Evolutionary conservation across 2,113 vertebrate genomes (phyloP).

Genomic region (Oreotrochilus melanogaster): DNA sequence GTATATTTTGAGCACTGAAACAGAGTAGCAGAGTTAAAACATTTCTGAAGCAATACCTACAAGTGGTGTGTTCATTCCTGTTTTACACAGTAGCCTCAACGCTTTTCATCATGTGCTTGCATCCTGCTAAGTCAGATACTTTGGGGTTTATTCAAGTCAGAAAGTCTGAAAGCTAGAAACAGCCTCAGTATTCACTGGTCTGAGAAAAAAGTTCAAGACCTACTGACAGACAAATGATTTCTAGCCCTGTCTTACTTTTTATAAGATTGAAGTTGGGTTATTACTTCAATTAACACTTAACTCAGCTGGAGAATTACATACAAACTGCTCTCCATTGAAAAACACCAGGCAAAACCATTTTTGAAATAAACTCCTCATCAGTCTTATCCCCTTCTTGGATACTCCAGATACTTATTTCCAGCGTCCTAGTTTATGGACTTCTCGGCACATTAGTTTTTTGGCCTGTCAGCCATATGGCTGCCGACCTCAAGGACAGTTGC

Average conservation of each 20-base stretch:
- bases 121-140: background rate
- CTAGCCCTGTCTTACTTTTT: background rate
- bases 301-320: background rate
- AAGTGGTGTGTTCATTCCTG: background rate
- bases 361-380: background rate
- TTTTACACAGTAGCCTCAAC: background rate
- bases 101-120: background rate
- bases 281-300: background rate
- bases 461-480: background rate
- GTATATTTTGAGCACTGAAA: background rate
- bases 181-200: background rate
- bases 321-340: background rate
- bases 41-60: background rate
- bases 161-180: background rate
- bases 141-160: background rate
- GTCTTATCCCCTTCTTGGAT: background rate
- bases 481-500: background rate
- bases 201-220: background rate
- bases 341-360: background rate
- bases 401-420: background rate
- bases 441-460: background rate
- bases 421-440: background rate
- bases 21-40: background rate
- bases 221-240: background rate
- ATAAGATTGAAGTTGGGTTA: background rate